phyloP scores from a whole-genome alignment of 1,140 invertebrate genomes.

The Pissodes strobi region DNA sequence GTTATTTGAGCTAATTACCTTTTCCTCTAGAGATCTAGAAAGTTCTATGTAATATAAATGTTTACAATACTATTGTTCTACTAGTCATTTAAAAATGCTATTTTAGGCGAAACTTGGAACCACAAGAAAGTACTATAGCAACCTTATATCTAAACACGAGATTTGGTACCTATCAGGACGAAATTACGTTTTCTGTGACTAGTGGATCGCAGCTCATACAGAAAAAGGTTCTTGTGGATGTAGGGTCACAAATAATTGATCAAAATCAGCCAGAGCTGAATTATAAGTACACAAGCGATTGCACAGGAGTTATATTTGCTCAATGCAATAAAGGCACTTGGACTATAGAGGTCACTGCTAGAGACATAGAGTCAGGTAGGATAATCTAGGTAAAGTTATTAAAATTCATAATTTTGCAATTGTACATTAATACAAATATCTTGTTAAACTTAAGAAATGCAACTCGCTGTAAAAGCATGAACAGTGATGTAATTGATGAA shows the following conservation, averaged over 20 bases:
- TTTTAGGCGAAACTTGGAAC: constrained; percentile 25
- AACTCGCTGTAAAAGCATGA: too few relatives aligned
- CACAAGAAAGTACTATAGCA: constrained; percentile 38
- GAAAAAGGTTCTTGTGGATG: constrained; percentile 56
- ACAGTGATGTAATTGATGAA: too few relatives aligned
- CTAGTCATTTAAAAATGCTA: not conserved
- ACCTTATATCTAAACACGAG: constrained; percentile 28
- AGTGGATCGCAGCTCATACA: constrained; percentile 48
- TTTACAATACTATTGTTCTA: not conserved
- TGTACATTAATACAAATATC: not conserved
- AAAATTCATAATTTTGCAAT: not conserved
- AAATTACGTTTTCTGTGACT: constrained; percentile 53
- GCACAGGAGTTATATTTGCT: constrained; percentile 52
- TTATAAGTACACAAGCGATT: constrained; percentile 59
- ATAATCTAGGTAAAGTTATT: too few relatives aligned
- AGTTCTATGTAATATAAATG: too few relatives aligned
- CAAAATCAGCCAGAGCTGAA: constrained; percentile 52
- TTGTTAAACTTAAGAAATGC: not conserved
- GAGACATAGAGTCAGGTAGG: constrained; percentile 57
- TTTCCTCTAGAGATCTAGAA: too few relatives aligned
- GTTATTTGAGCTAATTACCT: too few relatives aligned
- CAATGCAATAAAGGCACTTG: constrained; percentile 58
- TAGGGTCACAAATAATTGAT: constrained; percentile 51
- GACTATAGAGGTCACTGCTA: constrained; percentile 58
- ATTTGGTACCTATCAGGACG: constrained; percentile 43